Percentiles rank a stretch among this genome's conserved stretches.
phyloP scores from a whole-genome alignment of 1,140 invertebrate genomes.

The Sitobion miscanthi region DNA sequence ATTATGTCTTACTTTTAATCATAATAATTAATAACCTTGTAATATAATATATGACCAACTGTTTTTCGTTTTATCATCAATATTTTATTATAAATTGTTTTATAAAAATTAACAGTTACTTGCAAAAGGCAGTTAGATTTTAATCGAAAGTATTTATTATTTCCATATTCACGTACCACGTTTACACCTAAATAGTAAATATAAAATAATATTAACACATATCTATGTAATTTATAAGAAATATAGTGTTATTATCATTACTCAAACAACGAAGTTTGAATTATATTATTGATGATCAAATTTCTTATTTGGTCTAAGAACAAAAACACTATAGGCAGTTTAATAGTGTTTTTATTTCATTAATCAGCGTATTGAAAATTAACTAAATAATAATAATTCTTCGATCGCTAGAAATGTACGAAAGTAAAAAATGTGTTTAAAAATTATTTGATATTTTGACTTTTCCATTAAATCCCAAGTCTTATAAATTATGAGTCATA shows the following conservation, averaged over 20 bases:
- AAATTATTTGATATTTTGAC: not conserved
- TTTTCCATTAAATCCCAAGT: not conserved
- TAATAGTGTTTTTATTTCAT: not conserved
- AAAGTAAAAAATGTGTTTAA: not conserved
- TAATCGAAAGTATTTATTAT: not conserved
- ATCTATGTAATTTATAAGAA: not conserved
- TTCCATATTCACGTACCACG: not conserved
- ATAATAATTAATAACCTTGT: not conserved
- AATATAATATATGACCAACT: not conserved
- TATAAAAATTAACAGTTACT: not conserved
- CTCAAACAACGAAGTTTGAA: not conserved
- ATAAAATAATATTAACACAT: not conserved
- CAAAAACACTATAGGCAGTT: not conserved
- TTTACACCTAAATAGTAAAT: not conserved
- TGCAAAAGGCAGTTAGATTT: not conserved
- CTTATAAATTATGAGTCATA: not conserved
- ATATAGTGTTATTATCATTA: not conserved
- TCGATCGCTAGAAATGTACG: not conserved
- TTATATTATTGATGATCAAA: not conserved
- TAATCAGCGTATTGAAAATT: not conserved
- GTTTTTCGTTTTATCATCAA: not conserved
- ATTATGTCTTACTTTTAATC: not conserved
- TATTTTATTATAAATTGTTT: not conserved
- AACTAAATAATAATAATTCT: not conserved
- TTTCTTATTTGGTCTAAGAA: not conserved